These are phyloP conservation scores for Diglossa cyanea DNA, from an alignment of 2,797 vertebrate species.

Conservation along the genomic window DNA sequence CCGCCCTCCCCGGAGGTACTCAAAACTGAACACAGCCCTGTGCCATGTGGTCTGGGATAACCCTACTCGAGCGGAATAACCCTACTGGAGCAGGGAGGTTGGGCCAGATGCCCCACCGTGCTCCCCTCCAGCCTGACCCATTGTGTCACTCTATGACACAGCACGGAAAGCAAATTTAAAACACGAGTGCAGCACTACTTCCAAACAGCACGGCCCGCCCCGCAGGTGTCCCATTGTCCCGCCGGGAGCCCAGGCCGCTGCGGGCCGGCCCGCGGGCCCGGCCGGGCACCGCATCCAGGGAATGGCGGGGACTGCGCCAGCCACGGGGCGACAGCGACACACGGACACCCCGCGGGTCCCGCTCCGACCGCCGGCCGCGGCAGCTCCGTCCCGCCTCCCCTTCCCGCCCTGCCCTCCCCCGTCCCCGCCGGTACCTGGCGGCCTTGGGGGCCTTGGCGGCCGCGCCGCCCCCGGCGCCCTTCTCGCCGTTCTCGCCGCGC, in stretches of 20 bases:
- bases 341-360: too few relatives aligned
- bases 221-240: fast-evolving
- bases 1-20: fast-evolving
- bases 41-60: not conserved
- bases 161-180: not conserved
- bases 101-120: too few relatives aligned
- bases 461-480: not conserved
- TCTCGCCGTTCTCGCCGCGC: not conserved
- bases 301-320: too few relatives aligned
- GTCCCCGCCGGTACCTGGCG: not conserved
- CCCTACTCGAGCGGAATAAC: too few relatives aligned
- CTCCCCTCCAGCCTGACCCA: not conserved
- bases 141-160: fast-evolving
- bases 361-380: not conserved
- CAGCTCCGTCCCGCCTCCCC: not conserved
- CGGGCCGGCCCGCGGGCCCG: not conserved
- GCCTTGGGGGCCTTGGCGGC: not conserved
- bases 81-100: not conserved
- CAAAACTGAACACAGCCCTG: not conserved
- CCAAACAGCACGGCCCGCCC: not conserved
- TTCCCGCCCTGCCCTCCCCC: too few relatives aligned
- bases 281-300: not conserved
- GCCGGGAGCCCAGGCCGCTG: not conserved
- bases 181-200: not conserved
- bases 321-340: not conserved